Conservation (phyloP, 2,888 invertebrate genomes). For the Chrysolina americana region DNA sequence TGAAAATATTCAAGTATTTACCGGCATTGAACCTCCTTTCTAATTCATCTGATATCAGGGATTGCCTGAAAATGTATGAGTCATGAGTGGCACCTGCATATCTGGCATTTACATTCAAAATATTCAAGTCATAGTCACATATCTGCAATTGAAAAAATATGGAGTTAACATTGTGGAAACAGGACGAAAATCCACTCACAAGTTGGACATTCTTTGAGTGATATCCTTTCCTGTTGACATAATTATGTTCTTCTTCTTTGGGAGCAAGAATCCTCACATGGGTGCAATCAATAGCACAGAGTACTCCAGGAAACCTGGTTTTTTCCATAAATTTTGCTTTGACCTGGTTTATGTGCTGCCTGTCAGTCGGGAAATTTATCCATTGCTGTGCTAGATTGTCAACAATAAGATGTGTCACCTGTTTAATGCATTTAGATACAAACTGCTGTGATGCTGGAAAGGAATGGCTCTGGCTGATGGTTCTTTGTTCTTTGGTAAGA, state of each 20-base stretch:
- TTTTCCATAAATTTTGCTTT: conserved; percentile 49
- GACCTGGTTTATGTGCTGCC: conserved; percentile 30
- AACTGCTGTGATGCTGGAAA: too few species aligned
- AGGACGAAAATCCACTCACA: conserved; percentile 32
- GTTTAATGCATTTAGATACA: too few species aligned
- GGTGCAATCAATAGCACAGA: conserved; percentile 49
- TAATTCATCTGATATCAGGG: conserved; percentile 14
- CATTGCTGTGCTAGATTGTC: conserved; percentile 27
- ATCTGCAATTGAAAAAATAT: conserved; percentile 35
- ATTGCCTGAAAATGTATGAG: too few species aligned
- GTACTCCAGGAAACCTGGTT: conserved; percentile 46
- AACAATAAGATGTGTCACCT: too few species aligned
- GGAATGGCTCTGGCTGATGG: too few species aligned
- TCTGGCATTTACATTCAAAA: too few species aligned
- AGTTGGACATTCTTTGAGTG: conserved; percentile 51
- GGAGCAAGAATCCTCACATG: conserved; percentile 47
- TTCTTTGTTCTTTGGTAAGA: too few species aligned
- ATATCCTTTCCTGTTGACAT: conserved; percentile 48
- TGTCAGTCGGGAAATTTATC: conserved; percentile 34
- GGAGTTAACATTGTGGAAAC: background rate
- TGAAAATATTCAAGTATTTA: conserved; percentile 10
- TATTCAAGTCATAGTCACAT: too few species aligned
- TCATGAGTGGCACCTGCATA: too few species aligned
- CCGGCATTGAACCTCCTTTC: conserved; percentile 18
- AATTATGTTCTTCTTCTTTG: conserved; percentile 49